Base-by-base conservation (phyloP, 2,888 invertebrate genomes). In the Anagyrus pseudococci region DNA sequence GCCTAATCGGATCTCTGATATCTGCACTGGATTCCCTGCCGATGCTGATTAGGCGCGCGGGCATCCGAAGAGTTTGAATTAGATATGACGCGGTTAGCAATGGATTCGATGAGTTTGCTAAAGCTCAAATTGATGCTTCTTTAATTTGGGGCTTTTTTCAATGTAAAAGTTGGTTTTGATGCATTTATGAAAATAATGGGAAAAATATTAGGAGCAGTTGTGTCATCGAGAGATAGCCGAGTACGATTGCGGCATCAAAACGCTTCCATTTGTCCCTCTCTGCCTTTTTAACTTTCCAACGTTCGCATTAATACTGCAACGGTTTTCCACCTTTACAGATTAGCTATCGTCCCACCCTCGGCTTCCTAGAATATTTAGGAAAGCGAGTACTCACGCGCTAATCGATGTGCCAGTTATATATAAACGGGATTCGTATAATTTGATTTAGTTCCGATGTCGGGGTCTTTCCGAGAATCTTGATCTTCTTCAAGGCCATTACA, bases 311-410 rank as follows among this genome's bases (percentile, higher is more conserved):
- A 62, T 49, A 50, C 50, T 56, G 56, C 43, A 62, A 40, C 13
- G 13, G n/a, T 46, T 25, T 23, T 19, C 13, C 47, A 25, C 10
- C 61, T 26, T 33, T 47, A 19, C 25, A 20, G 43, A 20, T 44
- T 40, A 15, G 29, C 48, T 33, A 63, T 55, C 50, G 58, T 46
- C 57, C 57, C 6, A 37, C n/a, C 50, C 47, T 4, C 8, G 29
- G 29, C 29, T 29, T 29, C 23, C 22, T 60, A 37, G 20, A 65
- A 48, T 57, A 65, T 65, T 61, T 33, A 65, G 20, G 22, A 23
- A 22, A 47, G 22, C 54, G 22, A 58, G 57, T 13, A 33, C 26
- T 43, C 13, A 17, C 2, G 13, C 25, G 50, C 41, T 59, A 55
- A 58, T 64, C 60, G 57, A 57, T 41, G 40, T 40, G 4, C 52